These are phyloP conservation scores for Sinocyclocheilus grahami DNA, from an alignment of 2,113 vertebrate species.

Conservation along the genomic window DNA sequence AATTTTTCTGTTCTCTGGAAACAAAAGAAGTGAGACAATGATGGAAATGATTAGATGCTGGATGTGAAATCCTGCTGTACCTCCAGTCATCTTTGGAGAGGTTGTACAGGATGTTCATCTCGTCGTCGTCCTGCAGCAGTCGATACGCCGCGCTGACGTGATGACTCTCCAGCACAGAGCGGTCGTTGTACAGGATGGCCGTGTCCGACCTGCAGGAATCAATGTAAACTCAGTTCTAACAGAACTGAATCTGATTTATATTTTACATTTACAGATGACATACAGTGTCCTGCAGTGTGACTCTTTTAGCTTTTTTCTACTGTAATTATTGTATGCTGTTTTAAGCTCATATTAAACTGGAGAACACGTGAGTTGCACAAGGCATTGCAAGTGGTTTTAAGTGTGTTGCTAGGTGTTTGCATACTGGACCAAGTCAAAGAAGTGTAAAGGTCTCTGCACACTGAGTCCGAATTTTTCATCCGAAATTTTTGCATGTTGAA, in stretches of 20 bases:
- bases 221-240: not conserved
- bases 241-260: not conserved
- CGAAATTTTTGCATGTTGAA: too few relatives aligned
- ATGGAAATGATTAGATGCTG: not conserved
- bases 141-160: conserved; percentile 94
- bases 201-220: conserved; percentile 86
- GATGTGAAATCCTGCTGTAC: conserved; percentile 69
- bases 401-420: too few relatives aligned
- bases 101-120: conserved; percentile 98
- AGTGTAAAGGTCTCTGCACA: too few relatives aligned
- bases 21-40: not conserved
- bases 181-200: conserved; percentile 96
- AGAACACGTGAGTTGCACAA: too few relatives aligned
- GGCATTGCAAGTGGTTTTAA: too few relatives aligned
- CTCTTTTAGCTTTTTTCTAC: too few relatives aligned
- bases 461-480: too few relatives aligned
- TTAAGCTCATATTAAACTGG: too few relatives aligned
- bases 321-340: too few relatives aligned
- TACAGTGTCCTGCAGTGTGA: too few relatives aligned
- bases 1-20: not conserved
- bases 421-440: too few relatives aligned
- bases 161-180: conserved; percentile 94
- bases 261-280: not conserved
- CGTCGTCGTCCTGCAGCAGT: conserved; percentile 95
- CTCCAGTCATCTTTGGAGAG: conserved; percentile 99